Conservation (phyloP, 2,888 invertebrate genomes). For the Dusona sp. region DNA sequence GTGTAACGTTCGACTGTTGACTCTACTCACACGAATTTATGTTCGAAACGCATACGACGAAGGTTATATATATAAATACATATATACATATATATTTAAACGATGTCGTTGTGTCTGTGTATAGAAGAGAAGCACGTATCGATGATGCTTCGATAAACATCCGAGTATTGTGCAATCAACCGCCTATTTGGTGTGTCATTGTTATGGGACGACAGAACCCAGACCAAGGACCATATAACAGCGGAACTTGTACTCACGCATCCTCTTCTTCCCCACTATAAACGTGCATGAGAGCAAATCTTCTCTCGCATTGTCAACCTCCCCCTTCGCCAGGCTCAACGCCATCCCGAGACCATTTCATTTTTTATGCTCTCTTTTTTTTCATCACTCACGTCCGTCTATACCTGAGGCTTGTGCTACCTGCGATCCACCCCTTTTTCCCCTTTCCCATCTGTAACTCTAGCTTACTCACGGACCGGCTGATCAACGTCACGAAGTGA, state of each 20-base stretch:
- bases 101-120: conserved; percentile 26
- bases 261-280: conserved; percentile 75
- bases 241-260: conserved; percentile 80
- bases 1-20: conserved; percentile 84
- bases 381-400: conserved; percentile 69
- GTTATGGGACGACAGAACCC: conserved; percentile 68
- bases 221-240: conserved; percentile 34
- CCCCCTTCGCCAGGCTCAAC: conserved; percentile 59
- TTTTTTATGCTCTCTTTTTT: conserved; percentile 70
- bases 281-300: conserved; percentile 62
- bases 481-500: conserved; percentile 4
- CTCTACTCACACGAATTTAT: conserved; percentile 71
- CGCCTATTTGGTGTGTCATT: conserved; percentile 84
- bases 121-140: conserved; percentile 74
- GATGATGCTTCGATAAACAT: conserved; percentile 84
- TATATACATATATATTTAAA: conserved; percentile 9
- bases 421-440: conserved; percentile 51
- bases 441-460: conserved; percentile 69
- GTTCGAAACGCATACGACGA: conserved; percentile 24
- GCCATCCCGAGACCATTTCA: conserved; percentile 56
- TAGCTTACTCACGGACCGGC: background rate
- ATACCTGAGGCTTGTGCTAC: conserved; percentile 59
- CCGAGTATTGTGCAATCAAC: conserved; percentile 84
- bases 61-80: conserved; percentile 6
- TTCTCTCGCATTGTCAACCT: conserved; percentile 65